phyloP scores from a whole-genome alignment of 1,140 invertebrate genomes.

The Tribolium castaneum region DNA sequence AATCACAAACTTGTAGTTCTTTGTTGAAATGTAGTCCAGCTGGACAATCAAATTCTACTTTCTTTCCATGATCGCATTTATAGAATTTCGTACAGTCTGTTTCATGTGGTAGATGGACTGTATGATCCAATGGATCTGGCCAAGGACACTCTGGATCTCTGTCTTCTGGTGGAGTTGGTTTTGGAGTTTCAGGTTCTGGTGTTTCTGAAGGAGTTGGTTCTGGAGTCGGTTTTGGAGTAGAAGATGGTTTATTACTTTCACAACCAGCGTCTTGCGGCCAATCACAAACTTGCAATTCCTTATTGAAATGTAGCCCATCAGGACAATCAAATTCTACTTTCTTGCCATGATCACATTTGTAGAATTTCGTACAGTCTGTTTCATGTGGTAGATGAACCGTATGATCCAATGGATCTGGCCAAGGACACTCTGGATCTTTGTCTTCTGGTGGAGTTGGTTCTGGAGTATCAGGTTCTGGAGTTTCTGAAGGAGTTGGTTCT shows the following conservation, averaged over 20 bases:
- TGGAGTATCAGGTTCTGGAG: neutral
- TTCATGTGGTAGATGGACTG: slow-evolving; percentile 65
- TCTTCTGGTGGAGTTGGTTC: too few species aligned
- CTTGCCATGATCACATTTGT: slow-evolving; percentile 66
- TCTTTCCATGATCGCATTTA: slow-evolving; percentile 66
- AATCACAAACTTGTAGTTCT: slow-evolving; percentile 46
- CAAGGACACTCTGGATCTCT: neutral
- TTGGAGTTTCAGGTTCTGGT: too few species aligned
- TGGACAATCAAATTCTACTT: slow-evolving; percentile 65
- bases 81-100: slow-evolving; percentile 68
- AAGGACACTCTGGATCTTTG: neutral
- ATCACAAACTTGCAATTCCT: slow-evolving; percentile 46
- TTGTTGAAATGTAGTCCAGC: slow-evolving; percentile 66
- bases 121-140: slow-evolving; percentile 27
- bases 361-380: slow-evolving; percentile 67
- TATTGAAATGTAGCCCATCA: slow-evolving; percentile 66
- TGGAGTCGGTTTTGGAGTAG: neutral
- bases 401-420: slow-evolving; percentile 25
- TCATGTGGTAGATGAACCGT: slow-evolving; percentile 65
- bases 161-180: neutral
- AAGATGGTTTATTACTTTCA: neutral
- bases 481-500: neutral
- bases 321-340: slow-evolving; percentile 66
- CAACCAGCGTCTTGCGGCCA: slow-evolving; percentile 34
- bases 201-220: neutral